Evolutionary conservation across 2,888 invertebrate genomes (phyloP).

Genomic region (Phlogophora meticulosa): DNA sequence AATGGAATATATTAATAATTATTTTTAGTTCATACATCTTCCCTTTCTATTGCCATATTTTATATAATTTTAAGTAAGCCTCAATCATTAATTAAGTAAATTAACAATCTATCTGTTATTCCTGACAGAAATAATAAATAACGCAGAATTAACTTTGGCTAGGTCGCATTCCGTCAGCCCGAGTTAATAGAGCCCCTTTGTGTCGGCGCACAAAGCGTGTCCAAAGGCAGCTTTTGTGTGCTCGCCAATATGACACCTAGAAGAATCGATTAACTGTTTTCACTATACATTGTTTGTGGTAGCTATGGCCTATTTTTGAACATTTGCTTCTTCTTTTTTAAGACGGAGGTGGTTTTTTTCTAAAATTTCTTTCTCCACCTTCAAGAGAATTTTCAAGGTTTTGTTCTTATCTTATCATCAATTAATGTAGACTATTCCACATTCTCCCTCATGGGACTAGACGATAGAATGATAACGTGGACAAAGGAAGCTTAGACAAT

Average conservation of each 20-base stretch:
- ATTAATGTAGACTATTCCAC: conserved; percentile 48
- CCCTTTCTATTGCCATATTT: too few species aligned
- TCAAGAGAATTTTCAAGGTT: background rate
- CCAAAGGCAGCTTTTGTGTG: conserved; percentile 76
- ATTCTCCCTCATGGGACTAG: conserved; percentile 71
- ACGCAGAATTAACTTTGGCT: conserved; percentile 52
- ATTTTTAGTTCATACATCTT: too few species aligned
- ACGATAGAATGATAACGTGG: conserved; percentile 71
- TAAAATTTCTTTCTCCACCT: background rate
- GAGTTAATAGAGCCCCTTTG: conserved; percentile 74
- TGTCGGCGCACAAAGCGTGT: conserved; percentile 76
- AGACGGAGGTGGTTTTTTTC: background rate
- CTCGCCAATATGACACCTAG: conserved; percentile 79
- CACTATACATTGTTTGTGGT: conserved; percentile 24
- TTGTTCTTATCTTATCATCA: conserved; percentile 27
- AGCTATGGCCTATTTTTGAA: conserved; percentile 30
- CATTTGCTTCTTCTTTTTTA: background rate
- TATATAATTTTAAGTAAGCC: too few species aligned
- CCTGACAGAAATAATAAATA: too few species aligned
- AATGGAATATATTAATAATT: too few species aligned
- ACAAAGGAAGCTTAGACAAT: conserved; percentile 79
- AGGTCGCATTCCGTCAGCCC: conserved; percentile 72
- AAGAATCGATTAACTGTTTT: conserved; percentile 81
- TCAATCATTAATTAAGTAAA: too few species aligned
- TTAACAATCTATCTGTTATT: conserved; percentile 4